Evolutionary conservation across 2,888 invertebrate genomes (phyloP), one percentile per base, ranked within the genome.

Genomic region (Halictus quadricinctus): DNA sequence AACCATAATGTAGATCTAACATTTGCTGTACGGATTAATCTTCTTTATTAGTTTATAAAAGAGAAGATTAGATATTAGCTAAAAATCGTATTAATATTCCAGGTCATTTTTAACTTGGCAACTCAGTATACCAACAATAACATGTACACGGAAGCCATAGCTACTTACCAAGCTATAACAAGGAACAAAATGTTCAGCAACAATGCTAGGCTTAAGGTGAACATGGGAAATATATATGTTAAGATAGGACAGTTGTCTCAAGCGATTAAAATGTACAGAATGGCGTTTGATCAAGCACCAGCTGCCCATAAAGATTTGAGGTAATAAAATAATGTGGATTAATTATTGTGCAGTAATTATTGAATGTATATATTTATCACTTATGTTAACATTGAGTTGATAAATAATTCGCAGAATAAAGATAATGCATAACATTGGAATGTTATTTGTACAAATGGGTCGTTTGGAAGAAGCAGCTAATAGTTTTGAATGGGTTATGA

Each of bases 211-310:
- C 95, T 99, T 13, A 98, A 99, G 95, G 97, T 99, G 0, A 99
- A 99, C 94, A 99, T 99, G 97, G 99, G 99, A 1, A 99, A 99
- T 94, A 98, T 99, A 92, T 98, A 99, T 95, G 98, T 98, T 92
- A 98, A 98, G 95, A 98, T 99, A 96, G 98, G 98, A 88, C 97
- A 98, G 92, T 98, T 97, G 93, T 97, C 97, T 21, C 98, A 99
- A 95, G 99, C 99, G 0, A 97, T 99, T 82, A 99, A 99, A 95
- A 97, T 99, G 96, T 99, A 99, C 94, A 96, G 99, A 91, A 99
- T 99, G 99, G 99, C 99, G 0, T 95, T 99, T 88, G 99, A 99
- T 95, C 99, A 99, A 95, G 97, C 97, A 6, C 98, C 99, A 0
- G 98, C 98, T 64, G 98, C 97, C 79, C 98, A 99, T 93, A 99